phyloP scores from a whole-genome alignment of 2,113 vertebrate species.

The Dicrurus megarhynchus region DNA sequence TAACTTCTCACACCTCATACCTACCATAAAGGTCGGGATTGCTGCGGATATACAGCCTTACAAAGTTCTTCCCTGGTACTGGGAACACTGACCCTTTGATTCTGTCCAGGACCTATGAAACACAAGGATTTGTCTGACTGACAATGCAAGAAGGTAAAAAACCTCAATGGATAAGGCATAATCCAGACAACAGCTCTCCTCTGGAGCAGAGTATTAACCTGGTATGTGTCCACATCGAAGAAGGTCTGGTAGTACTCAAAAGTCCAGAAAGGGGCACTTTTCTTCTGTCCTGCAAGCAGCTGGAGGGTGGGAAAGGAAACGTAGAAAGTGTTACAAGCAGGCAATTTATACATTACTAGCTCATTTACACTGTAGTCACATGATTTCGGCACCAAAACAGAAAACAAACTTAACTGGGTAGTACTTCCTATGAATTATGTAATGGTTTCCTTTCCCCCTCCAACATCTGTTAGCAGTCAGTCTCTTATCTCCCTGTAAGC shows the following conservation, averaged over 20 bases:
- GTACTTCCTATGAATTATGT: neutral
- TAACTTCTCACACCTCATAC: neutral
- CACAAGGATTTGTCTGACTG: neutral
- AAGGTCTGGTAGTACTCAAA: constrained; percentile 96
- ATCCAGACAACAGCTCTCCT: neutral
- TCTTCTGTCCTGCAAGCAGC: constrained; percentile 90
- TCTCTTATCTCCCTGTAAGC: neutral
- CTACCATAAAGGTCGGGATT: constrained; percentile 96
- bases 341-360: neutral
- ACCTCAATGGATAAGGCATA: neutral
- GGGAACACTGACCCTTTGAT: constrained; percentile 92
- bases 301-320: constrained; percentile 41
- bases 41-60: constrained; percentile 86
- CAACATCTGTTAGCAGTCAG: neutral
- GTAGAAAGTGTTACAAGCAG: neutral
- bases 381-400: neutral
- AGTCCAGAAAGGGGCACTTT: constrained; percentile 92
- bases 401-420: neutral
- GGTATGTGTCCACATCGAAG: constrained; percentile 92
- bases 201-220: constrained; percentile 68
- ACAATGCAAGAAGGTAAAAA: neutral
- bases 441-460: neutral
- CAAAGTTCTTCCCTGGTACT: constrained; percentile 92
- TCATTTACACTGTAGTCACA: neutral
- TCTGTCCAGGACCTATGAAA: constrained; percentile 87